Evolutionary conservation across 2,888 invertebrate genomes (phyloP), one percentile per base, ranked within the genome.

Genomic region (Syrphus vitripennis): DNA sequence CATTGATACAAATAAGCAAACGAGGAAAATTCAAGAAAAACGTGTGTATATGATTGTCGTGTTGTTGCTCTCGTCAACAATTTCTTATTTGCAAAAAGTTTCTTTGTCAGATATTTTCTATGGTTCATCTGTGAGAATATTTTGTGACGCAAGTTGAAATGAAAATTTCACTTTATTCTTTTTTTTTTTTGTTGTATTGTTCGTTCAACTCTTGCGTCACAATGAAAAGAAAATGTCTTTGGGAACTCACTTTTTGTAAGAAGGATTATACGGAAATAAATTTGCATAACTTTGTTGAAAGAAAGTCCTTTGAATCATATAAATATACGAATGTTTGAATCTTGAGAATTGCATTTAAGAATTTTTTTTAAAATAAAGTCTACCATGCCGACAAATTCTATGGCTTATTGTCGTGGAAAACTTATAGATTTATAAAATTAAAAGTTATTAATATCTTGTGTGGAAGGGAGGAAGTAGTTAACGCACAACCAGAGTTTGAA

Each of bases 101-200:
- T 26, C 53, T 53, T 53, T 53, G 53, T 26, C 53, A 53, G 26
- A 53, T 50, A 53, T 53, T 26, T 53, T 53, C 26, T 53, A 53
- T 53, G 53, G 53, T 26, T 26, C 53, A 53, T 53, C 53, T 53
- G 53, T 6, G 24, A 24, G 45, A 45, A 45, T 45, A 21, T 50
- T 50, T 14, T 50, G 53, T 53, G 53, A 53, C 53, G 53, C 26
- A 53, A 26, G 14, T n/a, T 53, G 26, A 53, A 26, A 53, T 24
- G n/a, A 7, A n/a, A 26, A 53, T 24, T 26, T 50, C 24, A 21
- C 21, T 50, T 14, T 12, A 3, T 10, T 29, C 6, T 29, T 45
- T 29, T 37, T 37, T 50, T 1, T 53, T n/a, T 53, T 26, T 26
- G 26, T 53, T 50, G n/a, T 7, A 26, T n/a, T n/a, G n/a, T n/a